A percentile compares a stretch with the other conserved stretches of the same genome.
Evolutionary conservation across 2,797 vertebrate species (phyloP).

Genomic region (Propithecus perrieri): DNA sequence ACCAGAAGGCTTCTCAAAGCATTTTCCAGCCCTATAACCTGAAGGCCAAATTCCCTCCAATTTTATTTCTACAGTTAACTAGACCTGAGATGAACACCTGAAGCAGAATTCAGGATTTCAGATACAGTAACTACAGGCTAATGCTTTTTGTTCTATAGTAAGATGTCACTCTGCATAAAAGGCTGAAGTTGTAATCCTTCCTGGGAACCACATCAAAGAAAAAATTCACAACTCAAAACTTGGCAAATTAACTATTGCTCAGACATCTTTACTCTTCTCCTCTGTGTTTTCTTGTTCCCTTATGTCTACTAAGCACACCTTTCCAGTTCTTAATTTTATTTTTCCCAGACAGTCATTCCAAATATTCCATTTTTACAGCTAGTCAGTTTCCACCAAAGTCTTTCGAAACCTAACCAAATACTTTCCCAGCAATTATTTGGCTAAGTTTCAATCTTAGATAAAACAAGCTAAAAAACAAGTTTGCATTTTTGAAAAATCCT

Average conservation of each 20-base stretch:
- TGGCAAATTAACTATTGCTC: not conserved
- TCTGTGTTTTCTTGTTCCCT: not conserved
- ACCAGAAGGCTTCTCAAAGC: conserved; percentile 78
- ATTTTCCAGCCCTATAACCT: conserved; percentile 71
- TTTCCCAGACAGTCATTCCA: conserved; percentile 50
- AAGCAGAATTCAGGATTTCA: conserved; percentile 23
- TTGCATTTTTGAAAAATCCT: not conserved
- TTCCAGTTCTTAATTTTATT: conserved; percentile 42
- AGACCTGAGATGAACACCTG: not conserved
- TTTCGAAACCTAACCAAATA: conserved; percentile 53
- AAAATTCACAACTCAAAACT: not conserved
- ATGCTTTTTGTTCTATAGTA: conserved; percentile 47
- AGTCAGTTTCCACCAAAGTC: conserved; percentile 15
- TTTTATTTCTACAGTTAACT: conserved; percentile 71
- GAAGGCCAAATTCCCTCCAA: conserved; percentile 68
- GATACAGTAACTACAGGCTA: not conserved
- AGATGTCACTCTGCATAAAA: conserved; percentile 39
- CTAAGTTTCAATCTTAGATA: conserved; percentile 6
- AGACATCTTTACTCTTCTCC: not conserved
- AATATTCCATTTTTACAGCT: conserved; percentile 60
- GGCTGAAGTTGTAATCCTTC: not conserved
- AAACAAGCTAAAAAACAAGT: not conserved
- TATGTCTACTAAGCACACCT: not conserved
- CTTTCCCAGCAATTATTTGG: conserved; percentile 52
- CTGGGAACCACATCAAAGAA: conserved; percentile 54